Base-by-base conservation (phyloP, 2,113 vertebrate species). In the Gavia stellata region DNA sequence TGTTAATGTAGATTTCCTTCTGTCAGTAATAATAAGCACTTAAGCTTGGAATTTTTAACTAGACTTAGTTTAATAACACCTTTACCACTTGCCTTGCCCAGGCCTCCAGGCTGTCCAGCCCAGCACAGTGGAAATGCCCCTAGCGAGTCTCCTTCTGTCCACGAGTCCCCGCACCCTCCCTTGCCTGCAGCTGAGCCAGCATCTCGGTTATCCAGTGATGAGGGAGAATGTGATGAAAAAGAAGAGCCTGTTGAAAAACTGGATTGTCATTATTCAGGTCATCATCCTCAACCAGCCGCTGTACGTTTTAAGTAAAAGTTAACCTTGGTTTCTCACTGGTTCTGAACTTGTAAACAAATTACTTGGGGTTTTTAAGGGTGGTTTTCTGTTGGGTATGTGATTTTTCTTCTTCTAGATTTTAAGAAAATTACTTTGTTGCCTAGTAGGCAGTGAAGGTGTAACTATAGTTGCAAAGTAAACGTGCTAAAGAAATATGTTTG, bases 201-300 rank as follows among this genome's bases (percentile, higher is more conserved):
- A 94, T 98, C 98, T 95, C 99, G 99, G 95, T 98, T 99, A 95
- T 99, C 99, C 97, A 99, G 99, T 72, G 99, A 99, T 66, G 99
- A 99, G 97, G 99, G 99, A 71, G 99, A 99, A 98, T 99, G 99
- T 73, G 99, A 99, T 88, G 99, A 99, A 94, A 98, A 99, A 97
- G 99, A 99, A 96, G 99, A 99, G 95, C 98, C 96, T 96, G 94
- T 98, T 93, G 99, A 99, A 97, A 99, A 99, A 98, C 98, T 99
- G 98, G 99, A 99, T 98, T 99, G 99, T 98, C 98, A 99, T 98
- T 99, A 99, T 99, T 99, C 99, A 98, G 99, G 99, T 98, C 99
- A 98, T 97, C 99, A 99, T 97, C 99, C 99, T 97, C 99, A 99
- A 98, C 99, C 99, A 98, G 99, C 99, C 97, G 98, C 99, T 98